Evolutionary conservation across 2,113 vertebrate genomes (phyloP).

Genomic region (Myxocyprinus asiaticus): DNA sequence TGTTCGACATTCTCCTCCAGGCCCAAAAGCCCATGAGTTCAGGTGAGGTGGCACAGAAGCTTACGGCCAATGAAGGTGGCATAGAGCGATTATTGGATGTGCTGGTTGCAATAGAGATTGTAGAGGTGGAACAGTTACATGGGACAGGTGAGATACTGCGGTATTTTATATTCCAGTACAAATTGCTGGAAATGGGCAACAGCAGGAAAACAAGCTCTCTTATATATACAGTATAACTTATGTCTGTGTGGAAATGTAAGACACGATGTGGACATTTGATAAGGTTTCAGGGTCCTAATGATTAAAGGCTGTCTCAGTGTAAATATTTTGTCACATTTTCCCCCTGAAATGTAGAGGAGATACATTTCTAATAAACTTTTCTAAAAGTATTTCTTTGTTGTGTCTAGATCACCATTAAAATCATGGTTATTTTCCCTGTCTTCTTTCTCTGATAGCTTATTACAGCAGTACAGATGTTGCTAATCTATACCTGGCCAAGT

Average conservation of each 20-base stretch:
- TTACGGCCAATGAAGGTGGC: constrained; percentile 66
- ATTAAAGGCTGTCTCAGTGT: no score
- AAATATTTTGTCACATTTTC: not conserved
- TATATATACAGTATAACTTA: no score
- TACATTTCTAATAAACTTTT: no score
- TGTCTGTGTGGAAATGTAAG: no score
- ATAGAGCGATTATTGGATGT: constrained; percentile 73
- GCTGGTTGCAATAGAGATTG: constrained; percentile 72
- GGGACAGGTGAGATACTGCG: constrained; percentile 65
- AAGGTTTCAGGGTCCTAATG: no score
- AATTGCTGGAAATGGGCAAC: not conserved
- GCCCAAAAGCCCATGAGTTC: constrained; percentile 66
- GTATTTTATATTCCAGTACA: not conserved
- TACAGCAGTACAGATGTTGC: constrained; percentile 76
- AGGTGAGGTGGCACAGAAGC: constrained; percentile 56
- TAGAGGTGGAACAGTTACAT: constrained; percentile 67
- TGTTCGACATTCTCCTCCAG: constrained; percentile 73
- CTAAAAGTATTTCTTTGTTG: no score
- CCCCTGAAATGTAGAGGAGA: no score
- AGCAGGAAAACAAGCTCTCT: no score
- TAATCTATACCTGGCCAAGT: constrained; percentile 71
- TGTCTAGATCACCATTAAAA: no score
- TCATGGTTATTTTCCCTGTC: not conserved
- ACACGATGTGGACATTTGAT: no score
- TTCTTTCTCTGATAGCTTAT: constrained; percentile 53